A percentile compares a stretch with the other conserved stretches of the same genome.
Conservation (phyloP, 2,113 vertebrate genomes). For the Datnioides undecimradiatus region DNA sequence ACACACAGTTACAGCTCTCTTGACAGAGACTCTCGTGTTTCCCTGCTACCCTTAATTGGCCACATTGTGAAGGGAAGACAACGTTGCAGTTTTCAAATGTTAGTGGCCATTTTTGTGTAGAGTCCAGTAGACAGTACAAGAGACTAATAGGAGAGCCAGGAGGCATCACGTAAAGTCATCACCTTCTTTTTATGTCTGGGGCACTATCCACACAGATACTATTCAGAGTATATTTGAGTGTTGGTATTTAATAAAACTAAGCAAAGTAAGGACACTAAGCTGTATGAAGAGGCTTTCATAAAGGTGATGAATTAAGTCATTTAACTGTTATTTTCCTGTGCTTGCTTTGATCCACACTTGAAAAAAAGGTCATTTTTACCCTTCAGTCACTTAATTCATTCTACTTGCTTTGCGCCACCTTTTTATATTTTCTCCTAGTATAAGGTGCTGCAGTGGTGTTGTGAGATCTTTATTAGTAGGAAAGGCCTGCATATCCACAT, state of each 20-base stretch:
- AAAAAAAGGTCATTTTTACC: slow-evolving; percentile 1
- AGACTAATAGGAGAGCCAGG: slow-evolving; percentile 12
- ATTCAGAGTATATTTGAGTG: slow-evolving; percentile 9
- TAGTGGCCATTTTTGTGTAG: slow-evolving; percentile 29
- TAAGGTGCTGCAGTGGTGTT: slow-evolving; percentile 14
- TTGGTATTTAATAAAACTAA: slow-evolving; percentile 19
- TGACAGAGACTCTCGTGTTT: slow-evolving; percentile 44
- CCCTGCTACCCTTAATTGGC: slow-evolving; percentile 55
- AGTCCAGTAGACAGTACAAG: slow-evolving; percentile 7
- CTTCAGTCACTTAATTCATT: slow-evolving; percentile 7
- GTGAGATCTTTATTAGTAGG: slow-evolving; percentile 1
- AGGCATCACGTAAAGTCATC: slow-evolving; percentile 16
- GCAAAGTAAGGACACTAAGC: slow-evolving; percentile 11
- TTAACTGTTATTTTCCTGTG: slow-evolving; percentile 18
- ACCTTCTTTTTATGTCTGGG: slow-evolving; percentile 12
- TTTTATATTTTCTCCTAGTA: slow-evolving; percentile 2
- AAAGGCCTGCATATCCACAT: not conserved
- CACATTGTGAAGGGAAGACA: slow-evolving; percentile 45
- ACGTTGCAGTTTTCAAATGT: slow-evolving; percentile 39
- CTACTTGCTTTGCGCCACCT: not conserved
- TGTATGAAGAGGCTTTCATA: slow-evolving; percentile 14
- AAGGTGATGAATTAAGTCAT: slow-evolving; percentile 37
- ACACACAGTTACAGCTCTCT: slow-evolving; percentile 28
- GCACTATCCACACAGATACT: not conserved
- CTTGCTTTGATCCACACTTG: slow-evolving; percentile 26